Base-by-base conservation (phyloP, 2,888 invertebrate genomes). In the Drosophila formosana region DNA sequence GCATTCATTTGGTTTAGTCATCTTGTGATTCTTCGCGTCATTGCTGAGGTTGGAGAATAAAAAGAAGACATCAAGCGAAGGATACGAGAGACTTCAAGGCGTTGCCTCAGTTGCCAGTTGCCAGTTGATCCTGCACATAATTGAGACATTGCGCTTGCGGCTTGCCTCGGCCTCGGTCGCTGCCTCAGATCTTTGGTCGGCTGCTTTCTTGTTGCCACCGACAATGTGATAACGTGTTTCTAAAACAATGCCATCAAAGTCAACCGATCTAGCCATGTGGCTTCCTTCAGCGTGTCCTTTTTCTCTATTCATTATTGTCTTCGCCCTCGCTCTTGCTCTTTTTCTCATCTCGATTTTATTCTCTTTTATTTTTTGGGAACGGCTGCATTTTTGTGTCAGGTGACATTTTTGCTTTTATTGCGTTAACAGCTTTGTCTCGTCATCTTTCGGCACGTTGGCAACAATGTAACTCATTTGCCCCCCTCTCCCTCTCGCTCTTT, bases 371-470 rank as follows among this genome's bases (percentile, higher is more conserved):
- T 66, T 55, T 66, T 50, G 47, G 52, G 58, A 75, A 72, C 82
- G 80, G 80, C 81, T 80, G 81, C 80, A 78, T 64, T 76, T 72
- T 75, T 28, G 57, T 83, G 57, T 83, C 83, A 83, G 83, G 83
- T 83, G 83, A 84, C 83, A 84, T 72, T 75, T 80, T 75, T 64
- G 68, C 80, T 80, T 77, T 80, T 80, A 80, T 80, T 77, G 75
- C 80, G 74, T 55, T 80, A 71, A 72, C 72, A 71, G 75, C 80
- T 82, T 82, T 81, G 78, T 78, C 60, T 66, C n/a, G 37, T n/a
- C 84, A 73, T 67, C 86, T 83, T 86, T 83, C 83, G 81, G 86
- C 86, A 84, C 86, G 86, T 86, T 79, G 81, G 69, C 74, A 71
- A 83, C 77, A 82, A 86, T 86, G 49, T 18, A 37, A 39, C 34